Conservation (phyloP, 2,797 vertebrate species). For the Takifugu rubripes region DNA sequence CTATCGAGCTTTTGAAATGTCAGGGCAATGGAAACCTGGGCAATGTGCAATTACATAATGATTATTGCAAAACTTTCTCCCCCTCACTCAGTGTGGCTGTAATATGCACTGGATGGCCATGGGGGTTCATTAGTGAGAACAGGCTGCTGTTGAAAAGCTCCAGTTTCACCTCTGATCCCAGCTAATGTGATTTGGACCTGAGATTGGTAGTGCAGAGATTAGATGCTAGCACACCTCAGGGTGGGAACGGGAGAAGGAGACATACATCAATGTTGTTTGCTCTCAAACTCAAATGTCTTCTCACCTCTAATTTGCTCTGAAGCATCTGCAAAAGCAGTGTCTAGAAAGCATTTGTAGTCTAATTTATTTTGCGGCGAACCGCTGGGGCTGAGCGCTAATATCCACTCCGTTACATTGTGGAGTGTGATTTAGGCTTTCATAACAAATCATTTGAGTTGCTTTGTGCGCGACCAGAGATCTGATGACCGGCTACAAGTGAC, state of each 20-base stretch:
- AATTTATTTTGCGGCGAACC: constrained; percentile 50
- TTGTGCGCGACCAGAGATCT: constrained; percentile 28
- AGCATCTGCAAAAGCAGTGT: constrained; percentile 49
- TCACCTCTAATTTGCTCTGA: constrained; percentile 65
- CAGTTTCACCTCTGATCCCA: constrained; percentile 81
- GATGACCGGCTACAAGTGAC: constrained; percentile 51
- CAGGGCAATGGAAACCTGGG: constrained; percentile 76
- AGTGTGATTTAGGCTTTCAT: constrained; percentile 54
- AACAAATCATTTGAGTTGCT: constrained; percentile 54
- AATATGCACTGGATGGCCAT: constrained; percentile 79
- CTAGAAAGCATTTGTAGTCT: constrained; percentile 42
- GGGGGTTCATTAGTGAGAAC: constrained; percentile 79
- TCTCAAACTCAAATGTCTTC: constrained; percentile 68
- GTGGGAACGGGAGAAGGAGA: constrained; percentile 75
- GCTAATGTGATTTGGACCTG: constrained; percentile 82
- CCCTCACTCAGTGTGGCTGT: constrained; percentile 74
- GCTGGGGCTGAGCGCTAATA: constrained; percentile 39
- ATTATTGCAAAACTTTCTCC: constrained; percentile 78
- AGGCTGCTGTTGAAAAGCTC: constrained; percentile 78
- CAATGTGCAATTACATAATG: constrained; percentile 76
- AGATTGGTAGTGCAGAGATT: constrained; percentile 77
- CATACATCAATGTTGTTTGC: constrained; percentile 76
- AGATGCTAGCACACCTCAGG: constrained; percentile 77
- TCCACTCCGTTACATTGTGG: constrained; percentile 49
- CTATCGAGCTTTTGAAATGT: constrained; percentile 79